Evolutionary conservation across 2,797 vertebrate species (phyloP).

Genomic region (Sphaeramia orbicularis): DNA sequence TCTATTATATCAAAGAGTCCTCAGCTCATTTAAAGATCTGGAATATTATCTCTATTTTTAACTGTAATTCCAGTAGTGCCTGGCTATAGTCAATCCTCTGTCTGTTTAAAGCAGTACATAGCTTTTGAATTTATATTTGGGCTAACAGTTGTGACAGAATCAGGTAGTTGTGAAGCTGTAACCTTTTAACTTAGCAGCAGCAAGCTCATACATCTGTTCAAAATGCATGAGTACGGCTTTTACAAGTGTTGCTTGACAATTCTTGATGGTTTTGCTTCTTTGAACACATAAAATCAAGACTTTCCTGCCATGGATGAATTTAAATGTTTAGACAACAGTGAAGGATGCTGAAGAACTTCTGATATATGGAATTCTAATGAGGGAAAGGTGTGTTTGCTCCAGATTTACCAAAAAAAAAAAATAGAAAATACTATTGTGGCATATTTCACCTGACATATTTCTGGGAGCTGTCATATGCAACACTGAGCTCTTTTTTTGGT

Average conservation of each 20-base stretch:
- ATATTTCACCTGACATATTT: constrained; percentile 36
- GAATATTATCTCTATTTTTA: constrained; percentile 65
- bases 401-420: constrained; percentile 7
- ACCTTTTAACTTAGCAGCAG: constrained; percentile 57
- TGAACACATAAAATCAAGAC: constrained; percentile 54
- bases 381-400: constrained; percentile 8
- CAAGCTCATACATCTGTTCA: constrained; percentile 41
- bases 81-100: too few species aligned
- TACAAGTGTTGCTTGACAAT: constrained; percentile 44
- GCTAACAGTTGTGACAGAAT: constrained; percentile 67
- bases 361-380: constrained; percentile 53
- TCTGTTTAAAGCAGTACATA: constrained; percentile 34
- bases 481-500: not conserved
- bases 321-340: constrained; percentile 34
- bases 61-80: constrained; percentile 43
- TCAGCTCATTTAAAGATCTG: constrained; percentile 40
- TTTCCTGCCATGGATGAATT: constrained; percentile 31
- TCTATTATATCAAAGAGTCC: constrained; percentile 62
- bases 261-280: constrained; percentile 49
- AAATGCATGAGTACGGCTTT: constrained; percentile 46
- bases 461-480: constrained; percentile 26
- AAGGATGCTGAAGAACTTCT: constrained; percentile 18
- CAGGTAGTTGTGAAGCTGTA: constrained; percentile 58
- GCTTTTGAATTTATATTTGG: constrained; percentile 60
- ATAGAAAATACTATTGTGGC: constrained; percentile 4